Evolutionary conservation across 1,140 invertebrate species (phyloP).

Genomic region (Stratiolaelaps scimitus): DNA sequence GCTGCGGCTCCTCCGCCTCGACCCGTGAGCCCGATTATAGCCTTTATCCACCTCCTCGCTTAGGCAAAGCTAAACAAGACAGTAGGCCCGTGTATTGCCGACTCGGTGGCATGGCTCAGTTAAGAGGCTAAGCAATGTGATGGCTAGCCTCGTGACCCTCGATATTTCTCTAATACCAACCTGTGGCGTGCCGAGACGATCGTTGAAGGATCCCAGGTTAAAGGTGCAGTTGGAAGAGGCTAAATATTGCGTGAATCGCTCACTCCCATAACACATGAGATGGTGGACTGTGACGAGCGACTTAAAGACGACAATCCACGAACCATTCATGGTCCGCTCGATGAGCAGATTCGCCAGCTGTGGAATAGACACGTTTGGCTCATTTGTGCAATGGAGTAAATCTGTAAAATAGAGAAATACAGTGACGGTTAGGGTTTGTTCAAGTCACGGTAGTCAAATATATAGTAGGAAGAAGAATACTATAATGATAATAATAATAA

Average conservation of each 20-base stretch:
- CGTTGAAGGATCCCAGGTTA: slow-evolving; percentile 90
- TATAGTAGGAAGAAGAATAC: no score
- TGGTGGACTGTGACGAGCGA: slow-evolving; percentile 96
- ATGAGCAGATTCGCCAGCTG: slow-evolving; percentile 94
- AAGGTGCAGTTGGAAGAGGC: slow-evolving; percentile 98
- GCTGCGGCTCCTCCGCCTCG: no score
- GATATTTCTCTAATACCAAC: slow-evolving; percentile 47
- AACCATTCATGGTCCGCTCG: slow-evolving; percentile 89
- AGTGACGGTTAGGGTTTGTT: slow-evolving; percentile 29
- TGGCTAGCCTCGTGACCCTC: background rate
- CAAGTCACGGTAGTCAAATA: no score
- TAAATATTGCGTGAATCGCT: slow-evolving; percentile 98
- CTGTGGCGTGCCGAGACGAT: slow-evolving; percentile 76
- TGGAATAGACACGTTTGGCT: slow-evolving; percentile 98
- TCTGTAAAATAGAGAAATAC: slow-evolving; percentile 55
- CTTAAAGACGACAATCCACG: slow-evolving; percentile 98
- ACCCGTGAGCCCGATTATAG: no score
- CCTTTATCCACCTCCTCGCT: no score
- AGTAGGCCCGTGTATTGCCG: background rate
- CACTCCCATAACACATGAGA: slow-evolving; percentile 98
- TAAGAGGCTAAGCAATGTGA: slow-evolving; percentile 28
- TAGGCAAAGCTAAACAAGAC: no score
- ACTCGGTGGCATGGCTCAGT: background rate
- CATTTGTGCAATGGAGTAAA: slow-evolving; percentile 97
- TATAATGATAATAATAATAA: no score